These are phyloP conservation scores for Synaphobranchus kaupii DNA, from an alignment of 2,797 vertebrate genomes.

Conservation along the genomic window DNA sequence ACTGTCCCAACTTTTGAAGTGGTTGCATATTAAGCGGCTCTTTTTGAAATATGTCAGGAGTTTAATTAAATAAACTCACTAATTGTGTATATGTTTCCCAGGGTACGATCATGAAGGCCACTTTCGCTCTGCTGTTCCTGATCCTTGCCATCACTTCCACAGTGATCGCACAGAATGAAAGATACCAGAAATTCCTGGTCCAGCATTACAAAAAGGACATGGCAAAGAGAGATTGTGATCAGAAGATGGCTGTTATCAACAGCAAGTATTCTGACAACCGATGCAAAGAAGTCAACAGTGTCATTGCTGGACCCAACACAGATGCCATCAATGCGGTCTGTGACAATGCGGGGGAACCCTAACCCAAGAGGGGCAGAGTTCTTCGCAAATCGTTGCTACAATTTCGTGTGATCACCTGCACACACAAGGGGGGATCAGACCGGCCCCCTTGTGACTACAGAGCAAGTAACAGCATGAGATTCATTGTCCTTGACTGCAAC, in stretches of 20 bases:
- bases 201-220: not conserved
- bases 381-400: not conserved
- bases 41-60: not conserved
- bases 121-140: not conserved
- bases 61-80: not conserved
- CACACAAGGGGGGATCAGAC: not conserved
- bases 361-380: not conserved
- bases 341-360: not conserved
- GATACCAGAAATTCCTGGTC: not conserved
- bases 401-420: not conserved
- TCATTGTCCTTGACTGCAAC: not conserved
- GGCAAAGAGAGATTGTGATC: not conserved
- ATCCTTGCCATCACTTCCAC: not conserved
- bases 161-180: not conserved
- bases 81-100: not conserved
- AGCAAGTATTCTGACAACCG: too few species aligned
- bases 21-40: not conserved
- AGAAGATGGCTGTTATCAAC: not conserved
- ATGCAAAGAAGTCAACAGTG: not conserved
- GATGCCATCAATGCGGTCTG: not conserved
- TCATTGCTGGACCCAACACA: not conserved
- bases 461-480: not conserved
- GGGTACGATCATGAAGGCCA: not conserved
- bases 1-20: too few species aligned
- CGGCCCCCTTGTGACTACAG: not conserved